Conservation (phyloP, 2,888 invertebrate species). For the Tryphoninae sp. region DNA sequence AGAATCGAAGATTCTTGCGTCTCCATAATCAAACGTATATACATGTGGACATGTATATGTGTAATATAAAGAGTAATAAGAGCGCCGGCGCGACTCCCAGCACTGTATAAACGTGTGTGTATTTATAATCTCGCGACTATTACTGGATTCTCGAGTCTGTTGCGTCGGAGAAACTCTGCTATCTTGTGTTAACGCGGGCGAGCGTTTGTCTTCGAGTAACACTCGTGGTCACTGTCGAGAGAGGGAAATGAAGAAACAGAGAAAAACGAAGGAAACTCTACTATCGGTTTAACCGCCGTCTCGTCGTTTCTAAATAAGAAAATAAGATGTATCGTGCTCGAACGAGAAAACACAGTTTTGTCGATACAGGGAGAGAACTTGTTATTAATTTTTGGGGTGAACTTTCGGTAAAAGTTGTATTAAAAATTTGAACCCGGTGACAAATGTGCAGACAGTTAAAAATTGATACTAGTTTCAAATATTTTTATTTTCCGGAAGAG, state of each 20-base stretch:
- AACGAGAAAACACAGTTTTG: no score
- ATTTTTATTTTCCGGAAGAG: no score
- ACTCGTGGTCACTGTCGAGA: constrained; percentile 11
- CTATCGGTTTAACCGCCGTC: neutral
- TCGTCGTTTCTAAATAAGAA: neutral
- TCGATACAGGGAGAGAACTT: no score
- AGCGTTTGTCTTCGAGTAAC: constrained; percentile 20
- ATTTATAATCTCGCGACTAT: constrained; percentile 48
- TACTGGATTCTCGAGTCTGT: constrained; percentile 4
- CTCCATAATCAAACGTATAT: neutral
- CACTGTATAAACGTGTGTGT: constrained; percentile 35
- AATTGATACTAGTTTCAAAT: no score
- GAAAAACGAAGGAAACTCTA: neutral
- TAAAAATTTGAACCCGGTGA: no score
- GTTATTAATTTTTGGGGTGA: no score
- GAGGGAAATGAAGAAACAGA: neutral
- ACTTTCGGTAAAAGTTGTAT: no score
- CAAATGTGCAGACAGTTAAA: no score
- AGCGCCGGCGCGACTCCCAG: constrained; percentile 50
- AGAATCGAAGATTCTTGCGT: neutral
- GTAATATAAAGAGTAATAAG: neutral
- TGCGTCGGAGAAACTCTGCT: constrained; percentile 17
- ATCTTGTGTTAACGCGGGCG: constrained; percentile 9
- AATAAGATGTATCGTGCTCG: no score
- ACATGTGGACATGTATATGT: neutral